These are phyloP conservation scores for Patella vulgata DNA, from an alignment of 1,140 invertebrate species.

Conservation along the genomic window DNA sequence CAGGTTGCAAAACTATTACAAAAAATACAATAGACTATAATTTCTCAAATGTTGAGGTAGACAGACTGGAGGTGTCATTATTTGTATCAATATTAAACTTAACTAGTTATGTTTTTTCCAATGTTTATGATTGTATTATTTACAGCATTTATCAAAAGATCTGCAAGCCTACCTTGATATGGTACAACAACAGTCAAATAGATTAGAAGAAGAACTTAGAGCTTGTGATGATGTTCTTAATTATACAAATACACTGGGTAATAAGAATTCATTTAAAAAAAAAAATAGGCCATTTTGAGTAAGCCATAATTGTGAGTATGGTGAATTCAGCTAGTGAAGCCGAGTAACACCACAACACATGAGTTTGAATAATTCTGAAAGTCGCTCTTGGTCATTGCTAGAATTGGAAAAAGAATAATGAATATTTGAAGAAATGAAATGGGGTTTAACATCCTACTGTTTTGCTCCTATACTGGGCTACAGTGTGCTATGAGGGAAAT, in stretches of 20 bases:
- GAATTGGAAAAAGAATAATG: slow-evolving; percentile 11
- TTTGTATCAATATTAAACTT: neutral
- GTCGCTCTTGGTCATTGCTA: slow-evolving; percentile 12
- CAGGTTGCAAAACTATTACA: no score
- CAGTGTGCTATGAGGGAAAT: no score
- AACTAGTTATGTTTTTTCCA: neutral
- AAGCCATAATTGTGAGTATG: neutral
- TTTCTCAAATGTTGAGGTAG: slow-evolving; percentile 3
- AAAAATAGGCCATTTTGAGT: neutral
- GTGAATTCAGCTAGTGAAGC: neutral
- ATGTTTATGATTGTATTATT: slow-evolving; percentile 3
- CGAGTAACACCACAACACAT: neutral
- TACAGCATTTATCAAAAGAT: slow-evolving; percentile 36
- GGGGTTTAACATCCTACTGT: no score
- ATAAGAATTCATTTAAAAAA: neutral
- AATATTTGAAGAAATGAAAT: no score
- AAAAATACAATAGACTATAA: neutral
- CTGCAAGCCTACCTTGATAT: slow-evolving; percentile 37
- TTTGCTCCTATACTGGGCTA: no score
- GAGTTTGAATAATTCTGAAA: neutral
- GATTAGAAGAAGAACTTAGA: slow-evolving; percentile 43
- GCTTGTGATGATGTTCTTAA: slow-evolving; percentile 52
- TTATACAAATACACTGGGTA: slow-evolving; percentile 16
- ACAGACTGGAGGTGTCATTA: neutral
- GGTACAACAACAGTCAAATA: slow-evolving; percentile 37